A percentile compares a stretch with the other conserved stretches of the same genome.
Evolutionary conservation across 1,140 invertebrate species (phyloP).

Genomic region (Meloidogyne floridensis): DNA sequence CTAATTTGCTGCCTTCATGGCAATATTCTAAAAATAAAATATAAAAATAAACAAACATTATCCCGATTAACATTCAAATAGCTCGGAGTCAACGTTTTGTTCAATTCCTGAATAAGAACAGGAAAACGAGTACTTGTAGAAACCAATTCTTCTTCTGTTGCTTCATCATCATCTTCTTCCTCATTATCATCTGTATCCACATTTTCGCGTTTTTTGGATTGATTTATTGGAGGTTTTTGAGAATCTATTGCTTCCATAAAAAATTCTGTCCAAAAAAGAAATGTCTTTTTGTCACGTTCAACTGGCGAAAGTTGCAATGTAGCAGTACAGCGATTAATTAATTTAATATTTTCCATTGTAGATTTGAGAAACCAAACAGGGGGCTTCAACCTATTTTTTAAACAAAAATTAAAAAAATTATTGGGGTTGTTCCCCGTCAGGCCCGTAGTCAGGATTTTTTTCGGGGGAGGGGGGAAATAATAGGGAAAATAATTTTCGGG

Average conservation of each 20-base stretch:
- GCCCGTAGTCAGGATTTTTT: too few relatives aligned
- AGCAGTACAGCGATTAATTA: conserved; percentile 77
- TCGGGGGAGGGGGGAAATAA: too few relatives aligned
- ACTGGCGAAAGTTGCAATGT: conserved; percentile 60
- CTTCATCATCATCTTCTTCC: background rate
- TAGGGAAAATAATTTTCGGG: too few relatives aligned
- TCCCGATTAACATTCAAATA: conserved; percentile 59
- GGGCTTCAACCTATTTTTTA: conserved; percentile 77
- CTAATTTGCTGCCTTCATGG: too few relatives aligned
- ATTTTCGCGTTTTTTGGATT: background rate
- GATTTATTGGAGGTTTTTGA: conserved; percentile 74
- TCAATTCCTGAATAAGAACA: conserved; percentile 85
- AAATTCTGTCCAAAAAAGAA: conserved; percentile 94
- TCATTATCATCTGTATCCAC: background rate
- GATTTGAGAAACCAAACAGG: conserved; percentile 98
- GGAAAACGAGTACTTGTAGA: conserved; percentile 56
- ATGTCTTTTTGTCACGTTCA: conserved; percentile 65
- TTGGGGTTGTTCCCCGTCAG: too few relatives aligned
- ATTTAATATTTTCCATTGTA: conserved; percentile 92
- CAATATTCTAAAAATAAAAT: too few relatives aligned
- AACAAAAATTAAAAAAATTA: background rate
- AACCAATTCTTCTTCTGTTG: background rate
- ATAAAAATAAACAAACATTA: conserved; percentile 42
- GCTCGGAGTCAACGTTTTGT: conserved; percentile 71
- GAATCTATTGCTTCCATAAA: conserved; percentile 88